A percentile compares a stretch with the other conserved stretches of the same genome.
These are phyloP conservation scores for Steinernema feltiae DNA, from an alignment of 1,140 invertebrate species.

Conservation along the genomic window DNA sequence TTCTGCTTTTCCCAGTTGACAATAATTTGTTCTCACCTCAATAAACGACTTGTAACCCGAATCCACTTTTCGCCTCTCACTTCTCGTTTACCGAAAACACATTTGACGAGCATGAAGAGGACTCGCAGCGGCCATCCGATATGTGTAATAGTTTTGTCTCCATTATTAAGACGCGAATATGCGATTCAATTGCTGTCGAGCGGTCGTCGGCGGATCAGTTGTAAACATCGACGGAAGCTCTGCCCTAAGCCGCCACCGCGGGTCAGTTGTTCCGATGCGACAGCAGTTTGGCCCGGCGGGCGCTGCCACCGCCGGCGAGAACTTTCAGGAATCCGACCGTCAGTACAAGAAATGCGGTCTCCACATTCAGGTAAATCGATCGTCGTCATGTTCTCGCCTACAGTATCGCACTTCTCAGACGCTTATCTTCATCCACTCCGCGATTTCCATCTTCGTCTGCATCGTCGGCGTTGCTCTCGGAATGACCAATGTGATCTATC, in stretches of 20 bases:
- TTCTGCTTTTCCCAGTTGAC: no score
- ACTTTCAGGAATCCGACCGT: slow-evolving; percentile 38
- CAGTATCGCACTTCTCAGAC: background rate
- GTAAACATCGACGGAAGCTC: background rate
- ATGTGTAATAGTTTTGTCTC: slow-evolving; percentile 7
- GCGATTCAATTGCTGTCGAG: background rate
- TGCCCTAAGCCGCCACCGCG: background rate
- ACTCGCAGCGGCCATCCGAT: no score
- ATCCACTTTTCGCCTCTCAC: background rate
- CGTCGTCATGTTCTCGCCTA: background rate
- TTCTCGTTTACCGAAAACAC: background rate
- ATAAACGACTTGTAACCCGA: no score
- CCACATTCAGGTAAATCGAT: background rate
- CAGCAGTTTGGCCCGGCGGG: slow-evolving; percentile 19
- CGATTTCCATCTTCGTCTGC: background rate
- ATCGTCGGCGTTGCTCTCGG: background rate
- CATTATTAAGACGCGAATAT: slow-evolving; percentile 9
- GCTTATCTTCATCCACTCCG: background rate
- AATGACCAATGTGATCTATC: background rate
- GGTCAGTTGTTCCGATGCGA: slow-evolving; percentile 10
- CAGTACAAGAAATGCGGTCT: slow-evolving; percentile 4
- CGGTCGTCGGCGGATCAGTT: background rate
- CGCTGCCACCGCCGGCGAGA: slow-evolving; percentile 36
- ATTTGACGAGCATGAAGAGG: background rate
- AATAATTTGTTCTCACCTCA: no score